Percentiles rank a stretch among this genome's conserved stretches.
Evolutionary conservation across 2,888 invertebrate species (phyloP).

Genomic region (Heterodera filipjevi): DNA sequence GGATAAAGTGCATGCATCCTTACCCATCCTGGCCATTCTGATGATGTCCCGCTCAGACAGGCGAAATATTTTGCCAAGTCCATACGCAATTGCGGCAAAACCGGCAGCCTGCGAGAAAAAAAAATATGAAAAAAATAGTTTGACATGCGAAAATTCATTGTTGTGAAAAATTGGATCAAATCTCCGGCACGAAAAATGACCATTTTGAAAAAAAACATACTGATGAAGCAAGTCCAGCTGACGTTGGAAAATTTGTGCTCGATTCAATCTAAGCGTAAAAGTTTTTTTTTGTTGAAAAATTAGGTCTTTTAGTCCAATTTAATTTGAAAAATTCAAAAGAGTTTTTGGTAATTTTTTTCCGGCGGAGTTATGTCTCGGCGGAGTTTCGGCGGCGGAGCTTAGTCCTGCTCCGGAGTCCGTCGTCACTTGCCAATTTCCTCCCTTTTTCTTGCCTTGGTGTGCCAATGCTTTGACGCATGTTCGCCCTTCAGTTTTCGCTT

Average conservation of each 20-base stretch:
- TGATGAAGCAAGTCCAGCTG: slow-evolving; percentile 94
- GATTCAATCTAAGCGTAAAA: slow-evolving; percentile 53
- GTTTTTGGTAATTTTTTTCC: too few relatives aligned
- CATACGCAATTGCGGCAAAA: slow-evolving; percentile 74
- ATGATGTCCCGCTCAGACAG: slow-evolving; percentile 60
- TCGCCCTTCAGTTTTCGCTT: slow-evolving; percentile 19
- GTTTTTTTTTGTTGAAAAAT: not conserved
- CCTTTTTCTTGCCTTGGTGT: not conserved
- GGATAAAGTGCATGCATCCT: too few relatives aligned
- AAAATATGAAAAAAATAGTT: too few relatives aligned
- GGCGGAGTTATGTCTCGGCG: too few relatives aligned
- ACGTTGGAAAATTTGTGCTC: slow-evolving; percentile 96
- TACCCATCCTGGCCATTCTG: slow-evolving; percentile 53
- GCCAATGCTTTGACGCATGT: not conserved
- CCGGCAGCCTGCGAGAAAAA: slow-evolving; percentile 95
- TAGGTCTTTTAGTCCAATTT: not conserved
- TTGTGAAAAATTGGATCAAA: too few relatives aligned
- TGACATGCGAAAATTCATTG: too few relatives aligned
- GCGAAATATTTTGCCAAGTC: slow-evolving; percentile 53
- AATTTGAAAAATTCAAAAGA: too few relatives aligned
- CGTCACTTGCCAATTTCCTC: too few relatives aligned
- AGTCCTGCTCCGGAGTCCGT: too few relatives aligned
- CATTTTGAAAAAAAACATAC: slow-evolving; percentile 66
- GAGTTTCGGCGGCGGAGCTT: too few relatives aligned
- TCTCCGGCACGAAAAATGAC: too few relatives aligned